Conservation (phyloP, 1,140 invertebrate species). For the Drosophila malerkotliana region DNA sequence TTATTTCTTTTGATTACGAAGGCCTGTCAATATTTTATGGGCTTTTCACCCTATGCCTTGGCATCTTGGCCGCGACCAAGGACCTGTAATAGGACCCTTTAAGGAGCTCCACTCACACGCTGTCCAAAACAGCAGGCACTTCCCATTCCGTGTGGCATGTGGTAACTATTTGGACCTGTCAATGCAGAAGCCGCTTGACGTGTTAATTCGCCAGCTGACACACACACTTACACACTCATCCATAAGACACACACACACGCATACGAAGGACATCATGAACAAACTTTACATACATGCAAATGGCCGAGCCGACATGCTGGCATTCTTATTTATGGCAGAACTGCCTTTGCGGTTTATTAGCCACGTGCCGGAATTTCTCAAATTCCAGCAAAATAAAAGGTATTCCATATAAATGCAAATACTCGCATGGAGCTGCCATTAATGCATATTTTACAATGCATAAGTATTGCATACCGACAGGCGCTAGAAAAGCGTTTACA, state of each 20-base stretch:
- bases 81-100: conserved; percentile 7
- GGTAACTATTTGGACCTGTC: conserved; percentile 53
- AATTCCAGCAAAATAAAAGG: conserved; percentile 34
- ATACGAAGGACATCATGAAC: background rate
- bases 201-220: conserved; percentile 61
- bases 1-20: background rate
- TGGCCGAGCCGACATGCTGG: conserved; percentile 27
- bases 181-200: conserved; percentile 44
- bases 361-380: conserved; percentile 60
- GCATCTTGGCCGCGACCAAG: background rate
- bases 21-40: background rate
- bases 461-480: conserved; percentile 22
- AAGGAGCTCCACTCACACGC: conserved; percentile 10
- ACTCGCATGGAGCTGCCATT: conserved; percentile 45
- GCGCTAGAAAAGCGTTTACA: background rate
- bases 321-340: conserved; percentile 51
- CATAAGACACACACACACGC: conserved; percentile 5
- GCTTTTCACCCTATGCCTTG: no score
- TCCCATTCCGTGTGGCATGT: conserved; percentile 41
- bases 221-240: conserved; percentile 5
- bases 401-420: conserved; percentile 76
- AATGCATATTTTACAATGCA: conserved; percentile 69
- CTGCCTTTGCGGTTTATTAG: conserved; percentile 55
- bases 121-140: conserved; percentile 49
- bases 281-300: conserved; percentile 15